A percentile compares a stretch with the other conserved stretches of the same genome.
These are phyloP conservation scores for Eulimnadia texana DNA, from an alignment of 1,140 invertebrate genomes.

Conservation along the genomic window DNA sequence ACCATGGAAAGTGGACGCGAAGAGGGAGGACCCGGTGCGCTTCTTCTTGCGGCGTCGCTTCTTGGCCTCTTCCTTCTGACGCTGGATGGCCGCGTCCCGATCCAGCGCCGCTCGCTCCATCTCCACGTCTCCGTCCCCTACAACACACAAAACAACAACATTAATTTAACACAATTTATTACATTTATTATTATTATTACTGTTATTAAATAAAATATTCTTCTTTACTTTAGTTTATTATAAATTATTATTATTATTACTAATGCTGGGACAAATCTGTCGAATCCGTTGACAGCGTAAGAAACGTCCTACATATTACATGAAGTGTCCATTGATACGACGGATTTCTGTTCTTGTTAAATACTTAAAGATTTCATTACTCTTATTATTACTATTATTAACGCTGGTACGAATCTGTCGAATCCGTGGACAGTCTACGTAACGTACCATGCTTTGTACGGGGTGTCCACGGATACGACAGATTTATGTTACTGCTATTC, in stretches of 20 bases:
- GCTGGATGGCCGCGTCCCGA: slow-evolving; percentile 40
- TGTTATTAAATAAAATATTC: neutral
- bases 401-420: no score
- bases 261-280: no score
- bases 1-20: slow-evolving; percentile 81
- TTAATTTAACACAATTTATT: neutral
- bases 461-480: no score
- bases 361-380: no score
- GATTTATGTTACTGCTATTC: no score
- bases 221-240: neutral
- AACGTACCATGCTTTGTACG: no score
- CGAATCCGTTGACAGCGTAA: no score
- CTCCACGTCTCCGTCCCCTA: slow-evolving; percentile 21
- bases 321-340: no score
- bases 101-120: slow-evolving; percentile 28
- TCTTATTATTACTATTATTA: no score
- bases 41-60: slow-evolving; percentile 74
- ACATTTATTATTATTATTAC: neutral
- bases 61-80: slow-evolving; percentile 69
- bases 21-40: slow-evolving; percentile 64
- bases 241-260: neutral
- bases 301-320: no score
- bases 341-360: no score
- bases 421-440: no score
- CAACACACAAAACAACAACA: neutral